Evolutionary conservation across 2,888 invertebrate genomes (phyloP).

Genomic region (Serripes groenlandicus): DNA sequence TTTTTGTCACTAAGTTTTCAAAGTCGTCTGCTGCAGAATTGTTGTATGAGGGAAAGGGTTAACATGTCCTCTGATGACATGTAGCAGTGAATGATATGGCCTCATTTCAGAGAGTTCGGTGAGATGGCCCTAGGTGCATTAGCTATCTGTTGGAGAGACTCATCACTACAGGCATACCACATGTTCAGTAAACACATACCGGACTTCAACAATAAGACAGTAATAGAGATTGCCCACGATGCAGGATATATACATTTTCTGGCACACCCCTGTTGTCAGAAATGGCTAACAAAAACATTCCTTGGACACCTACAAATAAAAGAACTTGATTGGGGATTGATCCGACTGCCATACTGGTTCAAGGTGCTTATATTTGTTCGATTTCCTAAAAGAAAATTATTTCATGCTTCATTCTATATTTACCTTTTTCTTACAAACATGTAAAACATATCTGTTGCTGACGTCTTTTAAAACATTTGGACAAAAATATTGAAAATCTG

Average conservation of each 20-base stretch:
- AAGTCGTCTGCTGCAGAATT: no score
- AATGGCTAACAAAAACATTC: constrained; percentile 87
- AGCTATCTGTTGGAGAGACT: constrained; percentile 82
- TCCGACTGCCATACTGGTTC: constrained; percentile 83
- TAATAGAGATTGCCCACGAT: constrained; percentile 86
- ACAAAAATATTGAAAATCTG: no score
- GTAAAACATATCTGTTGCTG: no score
- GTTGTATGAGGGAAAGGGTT: no score
- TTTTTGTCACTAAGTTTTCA: no score
- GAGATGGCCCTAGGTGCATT: constrained; percentile 84
- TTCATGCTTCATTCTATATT: no score
- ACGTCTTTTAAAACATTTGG: no score
- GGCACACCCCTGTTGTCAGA: constrained; percentile 87
- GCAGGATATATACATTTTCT: constrained; percentile 86
- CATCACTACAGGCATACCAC: constrained; percentile 83
- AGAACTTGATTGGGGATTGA: constrained; percentile 83
- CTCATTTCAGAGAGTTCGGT: constrained; percentile 82
- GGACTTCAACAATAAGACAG: constrained; percentile 85
- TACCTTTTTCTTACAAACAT: no score
- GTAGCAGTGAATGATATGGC: not conserved
- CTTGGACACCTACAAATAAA: constrained; percentile 85
- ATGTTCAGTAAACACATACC: constrained; percentile 84
- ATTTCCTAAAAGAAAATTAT: no score
- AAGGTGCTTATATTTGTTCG: constrained; percentile 75
- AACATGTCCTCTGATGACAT: no score